A percentile compares a stretch with the other conserved stretches of the same genome.
Conservation (phyloP, 1,140 invertebrate species). For the Pissodes strobi region DNA sequence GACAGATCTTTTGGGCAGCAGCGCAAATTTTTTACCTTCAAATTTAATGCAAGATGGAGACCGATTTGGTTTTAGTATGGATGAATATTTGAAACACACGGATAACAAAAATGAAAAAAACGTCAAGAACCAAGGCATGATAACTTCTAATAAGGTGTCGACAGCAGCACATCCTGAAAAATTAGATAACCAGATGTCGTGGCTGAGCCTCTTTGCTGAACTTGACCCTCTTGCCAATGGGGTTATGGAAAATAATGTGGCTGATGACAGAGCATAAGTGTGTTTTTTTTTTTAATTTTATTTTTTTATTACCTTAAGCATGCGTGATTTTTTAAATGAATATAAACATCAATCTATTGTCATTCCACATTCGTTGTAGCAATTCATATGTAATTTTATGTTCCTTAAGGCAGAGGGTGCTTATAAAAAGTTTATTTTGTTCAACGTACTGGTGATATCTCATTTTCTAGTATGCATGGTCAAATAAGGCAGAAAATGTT, state of each 20-base stretch:
- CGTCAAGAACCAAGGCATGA: background rate
- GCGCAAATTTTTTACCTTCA: conserved; percentile 52
- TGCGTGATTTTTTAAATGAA: no score
- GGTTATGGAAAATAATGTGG: conserved; percentile 50
- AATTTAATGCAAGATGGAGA: conserved; percentile 46
- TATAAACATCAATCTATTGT: no score
- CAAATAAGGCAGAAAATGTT: no score
- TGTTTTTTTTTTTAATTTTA: background rate
- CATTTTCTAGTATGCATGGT: no score
- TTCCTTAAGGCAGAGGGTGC: no score
- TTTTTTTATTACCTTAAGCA: no score
- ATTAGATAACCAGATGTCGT: conserved; percentile 60
- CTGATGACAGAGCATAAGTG: conserved; percentile 45
- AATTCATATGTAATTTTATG: no score
- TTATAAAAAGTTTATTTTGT: no score
- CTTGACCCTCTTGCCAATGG: conserved; percentile 87
- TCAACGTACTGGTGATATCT: no score
- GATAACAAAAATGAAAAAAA: conserved; percentile 3
- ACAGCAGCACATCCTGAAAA: conserved; percentile 16
- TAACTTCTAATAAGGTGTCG: background rate
- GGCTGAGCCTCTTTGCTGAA: conserved; percentile 93
- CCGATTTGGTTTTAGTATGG: conserved; percentile 21
- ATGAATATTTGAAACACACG: no score
- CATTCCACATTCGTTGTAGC: no score
- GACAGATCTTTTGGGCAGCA: conserved; percentile 38